These are phyloP conservation scores for Platorchestia sp. DNA, from an alignment of 1,140 invertebrate genomes.

Conservation along the genomic window DNA sequence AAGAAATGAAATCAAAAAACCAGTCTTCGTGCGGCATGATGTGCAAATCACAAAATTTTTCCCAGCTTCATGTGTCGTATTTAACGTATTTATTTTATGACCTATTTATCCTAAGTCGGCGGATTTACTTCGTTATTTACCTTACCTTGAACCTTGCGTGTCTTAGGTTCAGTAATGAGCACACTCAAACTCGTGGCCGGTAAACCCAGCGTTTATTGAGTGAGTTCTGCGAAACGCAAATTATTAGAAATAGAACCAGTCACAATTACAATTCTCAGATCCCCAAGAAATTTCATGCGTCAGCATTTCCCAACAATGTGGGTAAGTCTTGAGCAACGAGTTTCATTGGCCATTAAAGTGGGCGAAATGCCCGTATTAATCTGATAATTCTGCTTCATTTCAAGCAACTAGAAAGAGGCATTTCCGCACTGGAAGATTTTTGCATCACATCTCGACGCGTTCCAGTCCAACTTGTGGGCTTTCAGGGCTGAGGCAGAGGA, in stretches of 20 bases:
- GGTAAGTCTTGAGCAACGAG: background rate
- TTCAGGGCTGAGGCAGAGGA: background rate
- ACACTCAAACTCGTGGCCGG: background rate
- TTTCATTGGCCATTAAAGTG: background rate
- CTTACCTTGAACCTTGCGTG: background rate
- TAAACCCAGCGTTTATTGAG: background rate
- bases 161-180: background rate
- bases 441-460: background rate
- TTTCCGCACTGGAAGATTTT: background rate
- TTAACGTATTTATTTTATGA: no score
- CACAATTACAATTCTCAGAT: background rate
- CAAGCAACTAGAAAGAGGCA: background rate
- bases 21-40: no score
- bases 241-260: no score
- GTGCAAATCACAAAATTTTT: no score
- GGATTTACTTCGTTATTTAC: background rate
- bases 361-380: background rate
- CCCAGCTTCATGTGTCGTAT: no score
- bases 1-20: no score
- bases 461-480: background rate
- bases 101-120: no score
- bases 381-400: background rate
- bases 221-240: background rate
- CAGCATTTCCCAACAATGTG: background rate
- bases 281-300: background rate